Evolutionary conservation across 2,113 vertebrate genomes (phyloP), one percentile per base, ranked within the genome.

Genomic region (Prietella phreatophila): DNA sequence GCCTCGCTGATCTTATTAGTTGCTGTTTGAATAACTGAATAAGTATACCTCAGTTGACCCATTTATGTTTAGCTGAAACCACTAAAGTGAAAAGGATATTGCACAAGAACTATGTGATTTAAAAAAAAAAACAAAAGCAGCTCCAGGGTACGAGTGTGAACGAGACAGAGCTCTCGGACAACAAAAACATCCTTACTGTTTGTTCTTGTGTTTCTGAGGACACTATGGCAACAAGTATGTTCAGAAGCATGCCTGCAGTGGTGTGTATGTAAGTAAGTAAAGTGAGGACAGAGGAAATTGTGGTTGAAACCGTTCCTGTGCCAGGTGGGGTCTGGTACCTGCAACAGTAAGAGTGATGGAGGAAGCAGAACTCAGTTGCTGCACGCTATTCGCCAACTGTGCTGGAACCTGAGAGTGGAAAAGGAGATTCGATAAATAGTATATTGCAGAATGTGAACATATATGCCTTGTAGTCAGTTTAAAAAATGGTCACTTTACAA

Each of bases 231-330:
- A 4, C 14, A 53, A 85, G 17, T 56, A 8, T 89, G 56, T 86
- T 14, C 82, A 63, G 17, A 76, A 47, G 33, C 65, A 71, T 73
- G 42, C 58, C 88, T 71, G 79, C 82, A 55, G 63, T 19, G 80
- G 73, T 36, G 11, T 83, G 36, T 39, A 61, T 69, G 78, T 42
- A 61, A 69, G 78, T 39, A 30, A 10, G 19, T 84, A 69, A 79
- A 87, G 76, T 33, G 69, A 73, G 58, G 50, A 82, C 91, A 55
- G 89, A 91, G 93, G 94, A 94, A 95, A 91, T 86, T 93, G 93
- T 95, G 94, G 95, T 92, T 94, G 94, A 95, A 96, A 95, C 90
- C 90, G 93, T 93, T 93, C 91, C 91, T 87, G 27, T 58, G 73
- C 85, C 93, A 93, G 94, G 92, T 94, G 93, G 84, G 87, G 33